Conservation (phyloP, 2,888 invertebrate species). For the Parthenolecanium corni region DNA sequence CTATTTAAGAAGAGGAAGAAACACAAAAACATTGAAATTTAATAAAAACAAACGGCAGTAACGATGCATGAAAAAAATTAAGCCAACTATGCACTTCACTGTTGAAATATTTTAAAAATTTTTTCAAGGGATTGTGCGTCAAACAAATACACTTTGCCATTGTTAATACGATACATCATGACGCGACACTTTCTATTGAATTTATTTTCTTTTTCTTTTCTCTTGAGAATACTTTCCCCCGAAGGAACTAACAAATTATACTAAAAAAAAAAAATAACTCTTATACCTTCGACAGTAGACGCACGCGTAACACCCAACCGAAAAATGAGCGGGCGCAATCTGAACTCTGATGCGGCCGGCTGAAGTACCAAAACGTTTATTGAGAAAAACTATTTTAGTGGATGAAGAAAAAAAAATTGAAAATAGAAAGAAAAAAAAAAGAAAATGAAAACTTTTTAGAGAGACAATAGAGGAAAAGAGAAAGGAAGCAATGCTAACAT, state of each 20-base stretch:
- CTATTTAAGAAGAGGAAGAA: background rate
- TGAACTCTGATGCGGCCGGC: conserved; percentile 4
- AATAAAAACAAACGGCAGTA: background rate
- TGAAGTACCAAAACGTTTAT: background rate
- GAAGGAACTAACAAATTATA: no score
- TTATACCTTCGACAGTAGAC: conserved; percentile 5
- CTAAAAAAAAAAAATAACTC: no score
- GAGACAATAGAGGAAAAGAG: background rate
- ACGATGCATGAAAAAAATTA: background rate
- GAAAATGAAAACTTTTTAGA: background rate
- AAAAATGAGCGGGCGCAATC: conserved; percentile 9
- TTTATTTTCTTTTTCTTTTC: conserved; percentile 14
- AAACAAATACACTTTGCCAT: no score
- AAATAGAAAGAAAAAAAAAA: background rate
- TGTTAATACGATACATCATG: no score
- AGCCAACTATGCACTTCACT: no score
- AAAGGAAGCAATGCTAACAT: background rate
- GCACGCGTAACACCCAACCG: background rate
- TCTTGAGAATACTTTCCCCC: no score
- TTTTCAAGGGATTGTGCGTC: no score
- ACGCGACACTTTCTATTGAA: conserved; percentile 1
- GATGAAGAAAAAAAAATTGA: no score
- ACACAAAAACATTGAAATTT: background rate
- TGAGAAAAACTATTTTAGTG: no score
- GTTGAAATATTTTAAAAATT: no score